A percentile compares a stretch with the other conserved stretches of the same genome.
Evolutionary conservation across 2,888 invertebrate species (phyloP).

Genomic region (Salticus scenicus): DNA sequence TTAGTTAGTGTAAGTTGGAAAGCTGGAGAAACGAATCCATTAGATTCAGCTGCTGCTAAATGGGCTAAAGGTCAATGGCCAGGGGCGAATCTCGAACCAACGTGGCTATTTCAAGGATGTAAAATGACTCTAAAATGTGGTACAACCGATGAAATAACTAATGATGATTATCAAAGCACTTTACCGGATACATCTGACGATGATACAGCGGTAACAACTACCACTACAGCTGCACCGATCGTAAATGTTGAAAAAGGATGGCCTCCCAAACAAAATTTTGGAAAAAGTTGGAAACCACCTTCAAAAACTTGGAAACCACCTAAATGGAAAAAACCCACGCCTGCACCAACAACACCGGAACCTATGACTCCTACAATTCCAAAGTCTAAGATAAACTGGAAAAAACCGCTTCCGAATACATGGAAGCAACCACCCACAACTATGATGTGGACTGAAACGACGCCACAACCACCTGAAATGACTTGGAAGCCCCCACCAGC

Average conservation of each 20-base stretch:
- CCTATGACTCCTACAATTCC: slow-evolving; percentile 19
- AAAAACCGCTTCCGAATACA: background rate
- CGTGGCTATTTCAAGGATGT: slow-evolving; percentile 50
- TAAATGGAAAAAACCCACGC: slow-evolving; percentile 8
- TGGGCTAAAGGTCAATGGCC: slow-evolving; percentile 48
- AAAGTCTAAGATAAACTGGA: background rate
- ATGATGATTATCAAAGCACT: slow-evolving; percentile 17
- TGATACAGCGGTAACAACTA: background rate
- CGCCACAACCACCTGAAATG: slow-evolving; percentile 9
- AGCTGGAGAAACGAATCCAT: slow-evolving; percentile 27
- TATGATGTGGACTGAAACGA: slow-evolving; percentile 6
- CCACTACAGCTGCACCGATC: slow-evolving; percentile 32
- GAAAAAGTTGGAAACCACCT: slow-evolving; percentile 57
- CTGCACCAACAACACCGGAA: background rate
- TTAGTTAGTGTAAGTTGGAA: slow-evolving; percentile 47
- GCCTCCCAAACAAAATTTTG: slow-evolving; percentile 27
- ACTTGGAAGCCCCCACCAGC: slow-evolving; percentile 17
- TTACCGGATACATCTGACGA: slow-evolving; percentile 27
- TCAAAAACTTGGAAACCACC: slow-evolving; percentile 28
- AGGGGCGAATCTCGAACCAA: slow-evolving; percentile 12
- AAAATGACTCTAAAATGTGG: slow-evolving; percentile 54
- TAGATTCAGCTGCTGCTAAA: background rate
- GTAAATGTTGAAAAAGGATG: slow-evolving; percentile 28
- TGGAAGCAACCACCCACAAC: slow-evolving; percentile 8
- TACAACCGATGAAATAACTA: slow-evolving; percentile 15